A percentile compares a stretch with the other conserved stretches of the same genome.
phyloP scores from a whole-genome alignment of 2,113 vertebrate species.

The Lipophrys pholis region DNA sequence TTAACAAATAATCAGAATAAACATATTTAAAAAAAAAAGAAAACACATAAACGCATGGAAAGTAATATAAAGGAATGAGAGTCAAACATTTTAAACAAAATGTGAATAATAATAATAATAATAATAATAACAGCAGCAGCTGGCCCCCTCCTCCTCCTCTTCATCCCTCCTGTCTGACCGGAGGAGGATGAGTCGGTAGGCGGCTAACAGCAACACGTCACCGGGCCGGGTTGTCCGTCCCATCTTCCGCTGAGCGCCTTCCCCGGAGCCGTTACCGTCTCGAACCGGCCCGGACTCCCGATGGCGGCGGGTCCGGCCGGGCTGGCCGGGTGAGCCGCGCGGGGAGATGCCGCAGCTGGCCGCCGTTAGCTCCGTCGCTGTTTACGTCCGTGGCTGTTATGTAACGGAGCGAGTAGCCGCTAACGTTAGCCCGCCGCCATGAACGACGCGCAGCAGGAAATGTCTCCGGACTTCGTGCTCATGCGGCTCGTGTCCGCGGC shows the following conservation, averaged over 20 bases:
- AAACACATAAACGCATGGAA: too few relatives aligned
- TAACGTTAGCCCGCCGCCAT: conserved; percentile 66
- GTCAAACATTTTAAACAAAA: too few relatives aligned
- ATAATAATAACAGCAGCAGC: too few relatives aligned
- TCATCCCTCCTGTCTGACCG: conserved; percentile 59
- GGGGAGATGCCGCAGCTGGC: conserved; percentile 47
- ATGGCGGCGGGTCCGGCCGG: conserved; percentile 35
- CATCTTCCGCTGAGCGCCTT: conserved; percentile 19
- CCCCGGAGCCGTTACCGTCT: conserved; percentile 33
- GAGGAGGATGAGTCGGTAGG: conserved; percentile 59
- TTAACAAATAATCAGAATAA: too few relatives aligned
- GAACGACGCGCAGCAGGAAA: conserved; percentile 79
- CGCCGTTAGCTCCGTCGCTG: conserved; percentile 46
- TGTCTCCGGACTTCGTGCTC: conserved; percentile 81
- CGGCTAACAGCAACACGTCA: conserved; percentile 56
- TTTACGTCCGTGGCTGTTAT: conserved; percentile 68
- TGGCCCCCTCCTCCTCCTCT: background rate
- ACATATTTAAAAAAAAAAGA: too few relatives aligned
- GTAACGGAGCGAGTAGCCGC: conserved; percentile 65
- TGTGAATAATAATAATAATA: too few relatives aligned
- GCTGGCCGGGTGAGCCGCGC: conserved; percentile 34
- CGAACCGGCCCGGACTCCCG: conserved; percentile 41
- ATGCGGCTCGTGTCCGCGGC: conserved; percentile 82
- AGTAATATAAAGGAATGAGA: too few relatives aligned
- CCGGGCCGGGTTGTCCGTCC: conserved; percentile 36